These are phyloP conservation scores for Acrocephalus kingi DNA, from an alignment of 2,113 vertebrate genomes.

Conservation along the genomic window DNA sequence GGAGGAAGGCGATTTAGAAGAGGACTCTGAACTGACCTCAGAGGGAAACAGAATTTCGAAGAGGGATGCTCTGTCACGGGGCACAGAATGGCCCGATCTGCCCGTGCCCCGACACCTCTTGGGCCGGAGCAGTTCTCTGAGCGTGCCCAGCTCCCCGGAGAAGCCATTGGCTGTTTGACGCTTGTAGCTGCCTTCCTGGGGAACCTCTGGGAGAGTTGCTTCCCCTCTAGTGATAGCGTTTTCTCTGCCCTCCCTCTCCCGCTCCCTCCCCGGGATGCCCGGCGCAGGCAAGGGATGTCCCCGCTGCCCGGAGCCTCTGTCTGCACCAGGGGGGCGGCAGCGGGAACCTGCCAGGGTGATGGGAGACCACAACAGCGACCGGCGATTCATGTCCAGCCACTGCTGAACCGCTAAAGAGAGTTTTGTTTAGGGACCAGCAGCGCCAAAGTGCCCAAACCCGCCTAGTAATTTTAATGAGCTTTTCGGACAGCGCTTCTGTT, in stretches of 20 bases:
- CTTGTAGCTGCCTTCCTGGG: neutral
- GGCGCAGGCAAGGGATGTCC: no score
- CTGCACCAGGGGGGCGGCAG: neutral
- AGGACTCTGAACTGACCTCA: neutral
- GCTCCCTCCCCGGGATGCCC: neutral
- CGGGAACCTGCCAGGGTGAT: no score
- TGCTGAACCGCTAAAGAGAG: neutral
- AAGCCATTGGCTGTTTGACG: neutral
- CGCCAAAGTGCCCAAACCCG: neutral
- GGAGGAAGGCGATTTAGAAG: neutral
- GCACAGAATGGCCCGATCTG: fast-evolving
- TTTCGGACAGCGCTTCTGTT: neutral
- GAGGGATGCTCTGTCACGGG: neutral
- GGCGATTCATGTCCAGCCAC: fast-evolving
- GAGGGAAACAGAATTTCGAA: neutral
- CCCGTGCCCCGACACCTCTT: neutral
- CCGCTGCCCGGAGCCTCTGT: neutral
- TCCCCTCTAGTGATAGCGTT: neutral
- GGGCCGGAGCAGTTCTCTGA: neutral
- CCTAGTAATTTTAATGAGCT: neutral
- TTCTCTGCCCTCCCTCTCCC: no score
- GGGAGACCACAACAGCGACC: fast-evolving
- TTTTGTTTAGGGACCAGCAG: neutral
- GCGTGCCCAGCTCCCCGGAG: fast-evolving
- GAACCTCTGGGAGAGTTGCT: neutral